Percentiles rank a stretch among this genome's conserved stretches.
Evolutionary conservation across 1,140 invertebrate genomes (phyloP).

Genomic region (Drosophila repletoides): DNA sequence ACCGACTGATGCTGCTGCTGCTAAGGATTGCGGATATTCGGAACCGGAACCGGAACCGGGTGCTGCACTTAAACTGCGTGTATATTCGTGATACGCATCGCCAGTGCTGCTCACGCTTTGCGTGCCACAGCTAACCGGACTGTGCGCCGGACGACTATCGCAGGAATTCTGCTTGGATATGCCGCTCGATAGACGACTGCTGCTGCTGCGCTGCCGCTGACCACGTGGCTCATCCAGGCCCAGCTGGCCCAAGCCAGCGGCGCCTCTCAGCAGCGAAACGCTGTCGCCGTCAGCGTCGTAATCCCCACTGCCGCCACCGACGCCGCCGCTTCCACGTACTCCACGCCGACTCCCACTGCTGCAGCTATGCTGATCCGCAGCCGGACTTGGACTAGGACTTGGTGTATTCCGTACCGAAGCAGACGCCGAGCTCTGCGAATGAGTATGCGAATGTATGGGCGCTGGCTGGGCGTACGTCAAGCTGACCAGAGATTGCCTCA

Average conservation of each 20-base stretch:
- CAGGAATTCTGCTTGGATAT: constrained; percentile 76
- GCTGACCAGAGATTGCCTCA: constrained; percentile 81
- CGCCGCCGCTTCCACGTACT: background rate
- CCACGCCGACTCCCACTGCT: constrained; percentile 45
- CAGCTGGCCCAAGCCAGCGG: constrained; percentile 39
- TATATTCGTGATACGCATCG: constrained; percentile 72
- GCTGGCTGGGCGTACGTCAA: constrained; percentile 78
- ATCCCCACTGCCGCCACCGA: background rate
- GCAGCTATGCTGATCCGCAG: constrained; percentile 44
- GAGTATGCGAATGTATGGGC: constrained; percentile 45
- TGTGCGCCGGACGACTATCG: constrained; percentile 61
- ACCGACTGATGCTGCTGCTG: constrained; percentile 10
- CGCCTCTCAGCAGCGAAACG: constrained; percentile 57
- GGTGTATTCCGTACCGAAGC: constrained; percentile 42
- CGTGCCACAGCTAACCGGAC: constrained; percentile 72
- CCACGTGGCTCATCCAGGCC: constrained; percentile 58
- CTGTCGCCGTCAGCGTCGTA: constrained; percentile 41
- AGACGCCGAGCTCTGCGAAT: constrained; percentile 23
- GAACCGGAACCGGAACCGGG: constrained; percentile 22
- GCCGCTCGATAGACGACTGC: constrained; percentile 66
- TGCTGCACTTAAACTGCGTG: constrained; percentile 71
- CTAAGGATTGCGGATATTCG: constrained; percentile 9
- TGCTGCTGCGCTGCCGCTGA: constrained; percentile 54
- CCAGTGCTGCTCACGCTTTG: constrained; percentile 61
- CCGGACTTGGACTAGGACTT: constrained; percentile 43